Evolutionary conservation across 92 coral and sea anemone genomes (phyloP), one percentile per base, ranked within the genome.

Genomic region (Siderastrea siderea): DNA sequence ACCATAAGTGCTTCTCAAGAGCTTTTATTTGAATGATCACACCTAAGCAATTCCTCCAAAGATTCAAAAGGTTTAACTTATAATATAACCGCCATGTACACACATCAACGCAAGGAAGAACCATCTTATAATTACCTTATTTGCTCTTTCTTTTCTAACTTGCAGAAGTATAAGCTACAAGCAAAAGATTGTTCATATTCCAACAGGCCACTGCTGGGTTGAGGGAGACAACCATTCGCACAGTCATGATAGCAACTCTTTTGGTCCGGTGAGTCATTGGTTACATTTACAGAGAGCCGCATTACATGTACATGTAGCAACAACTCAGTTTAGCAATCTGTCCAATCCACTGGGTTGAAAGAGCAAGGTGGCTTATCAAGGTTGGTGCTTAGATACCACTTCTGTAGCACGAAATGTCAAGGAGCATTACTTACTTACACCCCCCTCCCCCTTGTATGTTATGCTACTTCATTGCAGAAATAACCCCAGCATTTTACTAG

Each of bases 121-220:
- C 19, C 26, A n/a, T 16, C 50, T 17, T 38, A 2, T 70, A 3
- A 13, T 15, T 26, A 0, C 38, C 6, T 2, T 12, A 5, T 43
- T 15, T 15, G 6, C 10, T 47, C 8, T 4, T 4, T n/a, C 3
- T 57, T 48, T 6, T 70, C 43, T 26, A 26, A 26, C 38, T n/a
- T 46, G 43, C 50, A 96, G 99, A 79, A 95, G 97, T 3, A 65
- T 94, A 57, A 92, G 89, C 66, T 97, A 90, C 87, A 97, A 92
- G 63, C 90, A 91, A 79, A 91, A 93, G 79, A 83, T 87, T 77
- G 91, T 95, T n/a, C 89, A 74, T 66, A 84, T 97, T 70, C 98
- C 99, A 4, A 86, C 73, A 77, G 99, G 99, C 4, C 99, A 97
- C 85, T 97, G 99, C 77, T 97, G 99, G 99, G 95, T 97, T 3